Evolutionary conservation across 2,797 vertebrate genomes (phyloP).

Genomic region (Hyperoplus immaculatus): DNA sequence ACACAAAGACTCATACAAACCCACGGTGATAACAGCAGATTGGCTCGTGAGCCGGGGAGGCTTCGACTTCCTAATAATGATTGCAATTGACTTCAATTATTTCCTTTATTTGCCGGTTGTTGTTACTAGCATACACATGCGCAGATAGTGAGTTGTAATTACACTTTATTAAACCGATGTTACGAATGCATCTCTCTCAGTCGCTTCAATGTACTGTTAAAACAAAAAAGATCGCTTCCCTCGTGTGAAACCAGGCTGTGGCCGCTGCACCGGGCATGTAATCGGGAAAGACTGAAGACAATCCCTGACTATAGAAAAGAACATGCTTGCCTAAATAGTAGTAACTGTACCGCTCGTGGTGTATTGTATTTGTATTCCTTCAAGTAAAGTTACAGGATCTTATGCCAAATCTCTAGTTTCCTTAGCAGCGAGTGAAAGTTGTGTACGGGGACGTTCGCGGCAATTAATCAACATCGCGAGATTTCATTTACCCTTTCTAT

Average conservation of each 20-base stretch:
- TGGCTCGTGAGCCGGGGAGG: not conserved
- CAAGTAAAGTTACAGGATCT: not conserved
- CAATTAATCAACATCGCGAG: conserved; percentile 82
- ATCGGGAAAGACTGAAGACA: not conserved
- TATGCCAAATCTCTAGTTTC: conserved; percentile 11
- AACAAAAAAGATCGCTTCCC: not conserved
- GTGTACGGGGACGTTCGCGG: conserved; percentile 74
- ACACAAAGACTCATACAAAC: conserved; percentile 73
- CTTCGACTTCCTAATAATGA: not conserved
- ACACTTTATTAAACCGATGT: not conserved
- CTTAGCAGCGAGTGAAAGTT: conserved; percentile 43
- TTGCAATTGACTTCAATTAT: not conserved
- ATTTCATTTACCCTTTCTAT: conserved; percentile 68
- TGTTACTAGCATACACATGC: not conserved
- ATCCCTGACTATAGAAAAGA: not conserved
- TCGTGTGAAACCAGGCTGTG: not conserved
- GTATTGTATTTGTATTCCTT: not conserved
- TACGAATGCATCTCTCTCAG: not conserved
- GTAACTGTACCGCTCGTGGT: not conserved
- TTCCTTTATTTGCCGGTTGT: not conserved
- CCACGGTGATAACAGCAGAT: conserved; percentile 9
- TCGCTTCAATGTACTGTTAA: not conserved
- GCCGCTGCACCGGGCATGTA: not conserved
- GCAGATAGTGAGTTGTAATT: not conserved
- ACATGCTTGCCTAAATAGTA: not conserved